Conservation (phyloP, 2,113 vertebrate genomes). For the Oreotrochilus melanogaster region DNA sequence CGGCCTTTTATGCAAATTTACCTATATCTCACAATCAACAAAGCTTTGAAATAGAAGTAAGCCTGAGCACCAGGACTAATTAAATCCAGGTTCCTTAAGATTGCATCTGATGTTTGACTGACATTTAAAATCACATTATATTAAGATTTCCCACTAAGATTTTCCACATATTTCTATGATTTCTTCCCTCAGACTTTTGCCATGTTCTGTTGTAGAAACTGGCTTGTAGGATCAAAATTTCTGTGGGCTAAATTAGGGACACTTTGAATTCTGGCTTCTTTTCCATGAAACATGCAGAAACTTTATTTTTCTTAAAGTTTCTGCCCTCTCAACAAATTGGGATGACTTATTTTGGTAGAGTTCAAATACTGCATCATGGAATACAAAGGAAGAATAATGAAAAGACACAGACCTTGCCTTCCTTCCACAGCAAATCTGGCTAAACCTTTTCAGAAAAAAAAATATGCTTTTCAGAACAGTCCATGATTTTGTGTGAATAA, state of each 20-base stretch:
- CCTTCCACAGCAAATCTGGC: not conserved
- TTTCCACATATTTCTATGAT: not conserved
- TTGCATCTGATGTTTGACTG: not conserved
- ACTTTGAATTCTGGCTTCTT: not conserved
- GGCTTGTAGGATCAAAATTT: not conserved
- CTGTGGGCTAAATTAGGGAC: not conserved
- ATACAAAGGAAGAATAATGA: not conserved
- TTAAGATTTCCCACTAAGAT: not conserved
- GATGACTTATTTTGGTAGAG: not conserved
- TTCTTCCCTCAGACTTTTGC: not conserved
- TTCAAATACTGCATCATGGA: not conserved
- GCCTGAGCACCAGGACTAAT: not conserved
- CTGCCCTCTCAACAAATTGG: not conserved
- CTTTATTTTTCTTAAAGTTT: not conserved
- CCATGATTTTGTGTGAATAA: not conserved
- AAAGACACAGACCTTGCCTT: not conserved
- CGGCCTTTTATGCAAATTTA: fast-evolving
- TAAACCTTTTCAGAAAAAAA: not conserved
- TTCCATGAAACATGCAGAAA: not conserved
- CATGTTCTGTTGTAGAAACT: not conserved
- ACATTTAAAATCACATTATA: not conserved
- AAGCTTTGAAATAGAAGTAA: not conserved
- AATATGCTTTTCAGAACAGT: not conserved
- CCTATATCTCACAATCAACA: not conserved
- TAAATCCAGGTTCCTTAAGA: not conserved